phyloP scores from a whole-genome alignment of 2,888 invertebrate species.

The Tanypteryx hageni region DNA sequence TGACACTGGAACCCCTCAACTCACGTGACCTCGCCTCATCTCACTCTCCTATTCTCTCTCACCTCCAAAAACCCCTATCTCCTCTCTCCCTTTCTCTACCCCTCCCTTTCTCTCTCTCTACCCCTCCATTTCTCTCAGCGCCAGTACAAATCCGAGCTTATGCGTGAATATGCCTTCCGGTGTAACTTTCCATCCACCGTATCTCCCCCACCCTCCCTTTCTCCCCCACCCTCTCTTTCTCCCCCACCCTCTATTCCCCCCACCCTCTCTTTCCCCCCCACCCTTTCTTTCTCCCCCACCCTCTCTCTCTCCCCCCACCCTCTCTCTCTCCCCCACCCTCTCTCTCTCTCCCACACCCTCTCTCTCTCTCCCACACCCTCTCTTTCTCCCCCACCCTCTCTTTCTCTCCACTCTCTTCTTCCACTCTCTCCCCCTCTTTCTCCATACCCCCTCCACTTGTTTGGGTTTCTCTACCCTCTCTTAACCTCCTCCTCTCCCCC shows the following conservation, averaged over 20 bases:
- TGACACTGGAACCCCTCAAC: neutral
- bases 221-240: neutral
- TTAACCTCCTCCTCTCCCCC: neutral
- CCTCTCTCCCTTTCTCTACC: neutral
- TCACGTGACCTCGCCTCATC: slow-evolving; percentile 9
- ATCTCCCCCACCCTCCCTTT: neutral
- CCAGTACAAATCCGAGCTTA: neutral
- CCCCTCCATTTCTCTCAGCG: neutral
- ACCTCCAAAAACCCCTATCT: neutral
- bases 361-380: neutral
- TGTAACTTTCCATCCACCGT: slow-evolving; percentile 4
- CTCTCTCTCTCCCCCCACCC: neutral
- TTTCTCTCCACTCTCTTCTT: neutral
- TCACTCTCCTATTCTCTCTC: neutral
- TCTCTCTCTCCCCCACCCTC: neutral
- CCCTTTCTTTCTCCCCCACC: neutral
- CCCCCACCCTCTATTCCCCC: neutral
- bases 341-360: neutral
- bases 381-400: neutral
- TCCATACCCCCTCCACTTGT: neutral
- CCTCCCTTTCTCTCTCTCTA: neutral
- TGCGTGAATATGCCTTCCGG: neutral
- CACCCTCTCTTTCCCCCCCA: neutral
- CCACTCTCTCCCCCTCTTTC: neutral
- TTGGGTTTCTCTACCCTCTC: no score